These are phyloP conservation scores for Nomada fabriciana DNA, from an alignment of 2,888 invertebrate species.

Conservation along the genomic window DNA sequence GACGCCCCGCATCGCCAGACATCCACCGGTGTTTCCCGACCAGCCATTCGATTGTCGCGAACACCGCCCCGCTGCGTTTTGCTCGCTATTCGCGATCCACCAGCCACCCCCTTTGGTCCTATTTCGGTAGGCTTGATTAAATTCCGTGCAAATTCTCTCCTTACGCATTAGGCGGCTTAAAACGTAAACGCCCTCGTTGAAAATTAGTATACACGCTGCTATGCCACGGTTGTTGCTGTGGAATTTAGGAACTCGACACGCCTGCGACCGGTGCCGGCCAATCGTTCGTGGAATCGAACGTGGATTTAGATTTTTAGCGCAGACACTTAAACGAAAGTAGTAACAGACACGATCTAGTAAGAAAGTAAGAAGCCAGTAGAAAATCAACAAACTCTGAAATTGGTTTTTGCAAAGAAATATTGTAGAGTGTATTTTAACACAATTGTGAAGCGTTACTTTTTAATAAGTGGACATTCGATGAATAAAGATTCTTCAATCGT, in stretches of 20 bases:
- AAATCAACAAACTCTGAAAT: too few relatives aligned
- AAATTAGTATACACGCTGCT: slow-evolving; percentile 62
- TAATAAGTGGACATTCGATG: too few relatives aligned
- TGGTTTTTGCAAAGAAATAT: too few relatives aligned
- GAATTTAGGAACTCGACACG: slow-evolving; percentile 57
- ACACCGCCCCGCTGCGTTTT: slow-evolving; percentile 20
- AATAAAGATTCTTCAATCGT: too few relatives aligned
- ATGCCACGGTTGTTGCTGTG: slow-evolving; percentile 23
- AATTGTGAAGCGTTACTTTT: too few relatives aligned
- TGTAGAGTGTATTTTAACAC: too few relatives aligned
- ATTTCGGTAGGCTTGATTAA: slow-evolving; percentile 70
- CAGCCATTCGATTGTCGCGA: slow-evolving; percentile 50
- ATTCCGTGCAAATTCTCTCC: slow-evolving; percentile 74
- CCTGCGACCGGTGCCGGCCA: background rate
- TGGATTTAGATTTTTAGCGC: too few relatives aligned
- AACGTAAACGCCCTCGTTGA: slow-evolving; percentile 64
- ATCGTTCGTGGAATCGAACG: slow-evolving; percentile 23
- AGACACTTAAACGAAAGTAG: too few relatives aligned
- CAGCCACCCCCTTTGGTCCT: background rate
- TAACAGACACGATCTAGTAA: too few relatives aligned
- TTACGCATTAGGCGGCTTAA: slow-evolving; percentile 70
- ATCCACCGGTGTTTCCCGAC: slow-evolving; percentile 42
- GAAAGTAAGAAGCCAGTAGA: too few relatives aligned
- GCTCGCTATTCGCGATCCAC: slow-evolving; percentile 11
- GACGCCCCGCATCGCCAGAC: slow-evolving; percentile 23